Conservation (phyloP, 2,888 invertebrate genomes). For the Tuberolachnus salignus region DNA sequence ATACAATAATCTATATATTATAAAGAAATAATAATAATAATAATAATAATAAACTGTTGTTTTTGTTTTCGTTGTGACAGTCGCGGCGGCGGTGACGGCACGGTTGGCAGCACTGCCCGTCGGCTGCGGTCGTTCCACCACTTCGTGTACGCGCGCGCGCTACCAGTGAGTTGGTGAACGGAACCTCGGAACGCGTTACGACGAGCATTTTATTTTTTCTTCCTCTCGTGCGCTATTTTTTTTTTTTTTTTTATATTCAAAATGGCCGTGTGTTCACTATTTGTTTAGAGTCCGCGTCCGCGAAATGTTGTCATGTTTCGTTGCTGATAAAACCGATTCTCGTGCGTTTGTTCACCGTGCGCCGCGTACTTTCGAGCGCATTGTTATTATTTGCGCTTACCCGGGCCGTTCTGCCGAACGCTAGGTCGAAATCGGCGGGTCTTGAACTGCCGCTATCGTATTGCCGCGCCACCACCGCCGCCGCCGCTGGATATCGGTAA, state of each 20-base stretch:
- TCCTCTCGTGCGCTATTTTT: constrained; percentile 16
- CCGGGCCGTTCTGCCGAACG: not conserved
- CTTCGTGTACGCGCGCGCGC: constrained; percentile 45
- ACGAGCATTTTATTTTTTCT: constrained; percentile 16
- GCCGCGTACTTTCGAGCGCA: not conserved
- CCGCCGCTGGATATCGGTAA: constrained; percentile 1
- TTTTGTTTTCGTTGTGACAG: constrained; percentile 16
- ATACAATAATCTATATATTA: too few species aligned
- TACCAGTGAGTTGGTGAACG: constrained; percentile 37
- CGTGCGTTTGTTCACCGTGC: not conserved
- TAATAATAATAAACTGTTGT: constrained; percentile 2
- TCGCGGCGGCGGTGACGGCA: not conserved
- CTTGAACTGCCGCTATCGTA: too few species aligned
- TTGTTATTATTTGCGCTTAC: not conserved
- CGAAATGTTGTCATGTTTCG: constrained; percentile 24
- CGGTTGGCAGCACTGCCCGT: constrained; percentile 38
- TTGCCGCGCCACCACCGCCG: not conserved
- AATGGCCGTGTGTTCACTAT: constrained; percentile 53
- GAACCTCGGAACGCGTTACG: constrained; percentile 52
- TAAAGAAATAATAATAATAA: too few species aligned
- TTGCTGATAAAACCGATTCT: constrained; percentile 10
- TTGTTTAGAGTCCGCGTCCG: constrained; percentile 39
- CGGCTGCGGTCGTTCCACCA: constrained; percentile 40
- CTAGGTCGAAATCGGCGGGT: constrained; percentile 9
- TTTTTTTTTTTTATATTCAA: constrained; percentile 41